Percentiles rank a stretch among this genome's conserved stretches.
phyloP scores from a whole-genome alignment of 2,888 invertebrate species.

The Trichopoda pennipes region DNA sequence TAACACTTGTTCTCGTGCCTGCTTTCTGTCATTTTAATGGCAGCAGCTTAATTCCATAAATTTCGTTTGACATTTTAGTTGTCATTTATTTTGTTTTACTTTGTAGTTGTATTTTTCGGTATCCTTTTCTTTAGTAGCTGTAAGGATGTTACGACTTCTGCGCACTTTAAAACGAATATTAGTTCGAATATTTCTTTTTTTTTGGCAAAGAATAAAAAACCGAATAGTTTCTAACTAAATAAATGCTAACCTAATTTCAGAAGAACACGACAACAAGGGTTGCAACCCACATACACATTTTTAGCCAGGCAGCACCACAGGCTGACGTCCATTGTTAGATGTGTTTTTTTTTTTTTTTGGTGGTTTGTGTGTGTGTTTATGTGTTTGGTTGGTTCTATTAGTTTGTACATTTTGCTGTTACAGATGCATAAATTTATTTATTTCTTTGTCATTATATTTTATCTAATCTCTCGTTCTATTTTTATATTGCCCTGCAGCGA shows the following conservation, averaged over 20 bases:
- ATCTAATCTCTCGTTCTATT: constrained; percentile 28
- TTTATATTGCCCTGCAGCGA: neutral
- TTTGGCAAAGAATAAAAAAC: constrained; percentile 14
- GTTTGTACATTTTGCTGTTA: neutral
- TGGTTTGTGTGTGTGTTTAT: neutral
- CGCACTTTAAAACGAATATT: constrained; percentile 47
- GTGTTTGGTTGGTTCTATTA: neutral
- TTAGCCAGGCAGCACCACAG: neutral
- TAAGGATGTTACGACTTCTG: constrained; percentile 50
- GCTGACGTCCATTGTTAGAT: neutral
- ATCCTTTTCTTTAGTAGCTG: neutral
- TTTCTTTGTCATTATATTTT: constrained; percentile 20
- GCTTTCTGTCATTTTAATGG: constrained; percentile 32
- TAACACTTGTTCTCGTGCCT: constrained; percentile 9
- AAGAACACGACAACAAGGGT: constrained; percentile 30
- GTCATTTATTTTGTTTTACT: constrained; percentile 46
- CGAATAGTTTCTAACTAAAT: constrained; percentile 28
- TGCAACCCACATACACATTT: constrained; percentile 15
- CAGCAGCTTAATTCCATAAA: constrained; percentile 52
- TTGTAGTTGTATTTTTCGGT: constrained; percentile 10
- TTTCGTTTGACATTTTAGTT: constrained; percentile 60
- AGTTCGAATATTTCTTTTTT: constrained; percentile 15
- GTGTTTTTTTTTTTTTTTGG: too few relatives aligned
- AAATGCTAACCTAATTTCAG: constrained; percentile 49
- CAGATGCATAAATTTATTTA: neutral